Percentiles rank a stretch among this genome's conserved stretches.
Evolutionary conservation across 2,113 vertebrate species (phyloP).

Genomic region (Rhinichthys klamathensis): DNA sequence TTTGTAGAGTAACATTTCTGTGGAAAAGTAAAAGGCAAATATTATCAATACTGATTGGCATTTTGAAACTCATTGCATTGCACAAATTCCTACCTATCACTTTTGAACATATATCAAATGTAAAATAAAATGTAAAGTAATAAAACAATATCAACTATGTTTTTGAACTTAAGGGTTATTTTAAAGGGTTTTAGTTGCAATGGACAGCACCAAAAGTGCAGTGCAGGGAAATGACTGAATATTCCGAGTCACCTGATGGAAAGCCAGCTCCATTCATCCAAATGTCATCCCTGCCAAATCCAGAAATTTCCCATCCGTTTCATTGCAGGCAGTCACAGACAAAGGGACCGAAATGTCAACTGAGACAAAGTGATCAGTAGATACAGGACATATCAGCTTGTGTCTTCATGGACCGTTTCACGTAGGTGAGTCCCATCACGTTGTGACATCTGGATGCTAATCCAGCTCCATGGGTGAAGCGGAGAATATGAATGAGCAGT

Average conservation of each 20-base stretch:
- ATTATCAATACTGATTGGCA: neutral
- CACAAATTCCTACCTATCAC: neutral
- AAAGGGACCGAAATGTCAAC: conserved; percentile 27
- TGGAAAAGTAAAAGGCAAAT: neutral
- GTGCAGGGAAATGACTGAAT: neutral
- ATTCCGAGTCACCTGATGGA: conserved; percentile 8
- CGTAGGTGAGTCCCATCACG: conserved; percentile 14
- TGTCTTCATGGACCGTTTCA: conserved; percentile 32
- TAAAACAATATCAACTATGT: neutral
- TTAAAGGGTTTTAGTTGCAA: neutral
- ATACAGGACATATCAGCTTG: conserved; percentile 32
- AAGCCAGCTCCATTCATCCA: conserved; percentile 23
- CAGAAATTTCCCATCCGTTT: neutral
- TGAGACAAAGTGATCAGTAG: conserved; percentile 12
- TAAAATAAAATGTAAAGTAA: too few relatives aligned
- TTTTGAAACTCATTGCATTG: neutral
- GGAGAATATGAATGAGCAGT: neutral
- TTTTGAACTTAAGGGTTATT: neutral
- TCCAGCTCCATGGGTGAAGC: conserved; percentile 8
- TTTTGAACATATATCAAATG: too few relatives aligned
- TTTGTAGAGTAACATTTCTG: neutral
- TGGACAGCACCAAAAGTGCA: neutral
- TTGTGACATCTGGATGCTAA: conserved; percentile 25
- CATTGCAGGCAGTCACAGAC: neutral
- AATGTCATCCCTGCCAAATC: conserved; percentile 34